Percentiles rank a stretch among this genome's conserved stretches.
These are phyloP conservation scores for Enteromius treurensis DNA, from an alignment of 2,797 vertebrate genomes.

Conservation along the genomic window DNA sequence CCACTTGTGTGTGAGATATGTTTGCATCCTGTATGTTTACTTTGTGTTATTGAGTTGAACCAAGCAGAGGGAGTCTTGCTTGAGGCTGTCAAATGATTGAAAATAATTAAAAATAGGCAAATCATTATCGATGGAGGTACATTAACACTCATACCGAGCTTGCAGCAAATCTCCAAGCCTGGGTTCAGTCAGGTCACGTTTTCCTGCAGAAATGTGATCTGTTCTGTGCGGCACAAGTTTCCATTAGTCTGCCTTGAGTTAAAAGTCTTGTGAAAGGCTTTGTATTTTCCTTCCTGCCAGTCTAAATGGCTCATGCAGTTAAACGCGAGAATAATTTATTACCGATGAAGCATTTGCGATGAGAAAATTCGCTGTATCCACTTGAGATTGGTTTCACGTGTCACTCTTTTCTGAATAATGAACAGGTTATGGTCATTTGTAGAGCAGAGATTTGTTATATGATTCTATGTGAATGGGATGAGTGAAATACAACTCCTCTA, in stretches of 20 bases:
- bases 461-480: slow-evolving; percentile 27
- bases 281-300: not conserved
- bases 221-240: slow-evolving; percentile 14
- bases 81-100: slow-evolving; percentile 12
- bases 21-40: slow-evolving; percentile 27
- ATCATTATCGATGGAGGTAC: slow-evolving; percentile 18
- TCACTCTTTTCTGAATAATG: not conserved
- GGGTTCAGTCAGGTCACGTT: slow-evolving; percentile 19
- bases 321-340: not conserved
- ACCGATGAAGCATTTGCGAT: slow-evolving; percentile 7
- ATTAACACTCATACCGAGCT: slow-evolving; percentile 13
- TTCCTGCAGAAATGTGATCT: slow-evolving; percentile 36
- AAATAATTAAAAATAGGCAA: not conserved
- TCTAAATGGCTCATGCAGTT: not conserved
- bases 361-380: not conserved
- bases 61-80: not conserved
- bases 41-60: slow-evolving; percentile 21
- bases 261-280: slow-evolving; percentile 28
- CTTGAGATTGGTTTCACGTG: slow-evolving; percentile 7
- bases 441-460: slow-evolving; percentile 8
- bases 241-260: not conserved
- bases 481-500: slow-evolving; percentile 32
- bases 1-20: slow-evolving; percentile 4
- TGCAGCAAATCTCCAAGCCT: not conserved
- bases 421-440: not conserved